These are phyloP conservation scores for Mya arenaria DNA, from an alignment of 1,140 invertebrate species.

Conservation along the genomic window DNA sequence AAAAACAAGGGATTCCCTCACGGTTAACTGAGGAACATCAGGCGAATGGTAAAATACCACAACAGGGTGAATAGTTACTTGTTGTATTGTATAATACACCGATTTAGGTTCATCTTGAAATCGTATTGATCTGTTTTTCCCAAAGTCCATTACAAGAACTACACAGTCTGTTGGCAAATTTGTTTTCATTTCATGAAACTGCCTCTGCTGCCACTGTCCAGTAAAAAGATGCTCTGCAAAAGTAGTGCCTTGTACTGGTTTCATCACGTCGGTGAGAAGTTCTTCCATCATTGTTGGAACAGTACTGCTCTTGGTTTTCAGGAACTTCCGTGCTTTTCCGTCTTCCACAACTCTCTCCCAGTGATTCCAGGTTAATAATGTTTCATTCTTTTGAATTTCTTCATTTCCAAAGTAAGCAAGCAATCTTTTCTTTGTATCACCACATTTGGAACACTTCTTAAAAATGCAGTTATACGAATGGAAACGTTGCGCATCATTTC, in stretches of 20 bases:
- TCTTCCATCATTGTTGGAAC: conserved; percentile 16
- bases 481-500: conserved; percentile 16
- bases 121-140: conserved; percentile 30
- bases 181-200: conserved; percentile 23
- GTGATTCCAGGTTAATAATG: conserved; percentile 32
- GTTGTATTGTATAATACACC: conserved; percentile 29
- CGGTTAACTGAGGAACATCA: conserved; percentile 34
- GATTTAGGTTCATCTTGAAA: conserved; percentile 48
- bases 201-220: conserved; percentile 33
- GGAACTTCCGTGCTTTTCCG: conserved; percentile 32
- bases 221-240: conserved; percentile 25
- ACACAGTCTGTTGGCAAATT: conserved; percentile 41
- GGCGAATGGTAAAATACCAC: conserved; percentile 31
- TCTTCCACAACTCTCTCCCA: conserved; percentile 18
- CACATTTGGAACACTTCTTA: neutral
- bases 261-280: neutral
- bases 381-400: conserved; percentile 24
- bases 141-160: conserved; percentile 44
- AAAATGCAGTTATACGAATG: conserved; percentile 5
- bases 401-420: neutral
- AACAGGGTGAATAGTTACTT: conserved; percentile 49
- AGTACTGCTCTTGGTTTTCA: conserved; percentile 8
- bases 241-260: conserved; percentile 16
- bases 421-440: conserved; percentile 1
- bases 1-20: conserved; percentile 27